Percentiles rank a stretch among this genome's conserved stretches.
These are phyloP conservation scores for Vanacampus margaritifer DNA, from an alignment of 2,113 vertebrate genomes.

Conservation along the genomic window DNA sequence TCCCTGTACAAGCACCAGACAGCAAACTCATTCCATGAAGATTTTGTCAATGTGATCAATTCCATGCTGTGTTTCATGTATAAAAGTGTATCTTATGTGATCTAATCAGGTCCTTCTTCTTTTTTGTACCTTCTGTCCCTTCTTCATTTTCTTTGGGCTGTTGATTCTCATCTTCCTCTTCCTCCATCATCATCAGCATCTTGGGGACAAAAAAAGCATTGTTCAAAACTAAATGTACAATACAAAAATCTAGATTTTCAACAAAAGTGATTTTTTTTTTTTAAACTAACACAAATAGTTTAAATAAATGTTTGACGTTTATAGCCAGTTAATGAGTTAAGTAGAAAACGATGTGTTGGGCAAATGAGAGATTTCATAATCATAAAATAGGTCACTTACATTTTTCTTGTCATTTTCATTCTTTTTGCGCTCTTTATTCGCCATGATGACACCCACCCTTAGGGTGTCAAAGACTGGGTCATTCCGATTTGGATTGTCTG, in stretches of 20 bases:
- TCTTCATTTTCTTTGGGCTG: constrained; percentile 79
- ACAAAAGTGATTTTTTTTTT: too few species aligned
- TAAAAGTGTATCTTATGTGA: neutral
- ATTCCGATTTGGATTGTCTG: constrained; percentile 77
- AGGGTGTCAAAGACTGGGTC: constrained; percentile 95
- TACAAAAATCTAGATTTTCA: too few species aligned
- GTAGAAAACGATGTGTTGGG: neutral
- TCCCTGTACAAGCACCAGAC: constrained; percentile 67
- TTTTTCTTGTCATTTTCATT: constrained; percentile 93
- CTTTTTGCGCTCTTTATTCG: constrained; percentile 97
- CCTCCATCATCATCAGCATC: constrained; percentile 90
- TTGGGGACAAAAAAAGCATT: constrained; percentile 14
- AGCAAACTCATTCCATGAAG: neutral
- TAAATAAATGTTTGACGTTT: too few species aligned
- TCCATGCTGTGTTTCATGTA: neutral
- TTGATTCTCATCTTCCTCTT: constrained; percentile 84
- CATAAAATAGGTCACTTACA: constrained; percentile 67
- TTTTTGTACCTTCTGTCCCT: constrained; percentile 76
- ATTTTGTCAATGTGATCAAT: neutral
- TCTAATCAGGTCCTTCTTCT: neutral
- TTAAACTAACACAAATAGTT: too few species aligned
- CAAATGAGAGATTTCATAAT: neutral
- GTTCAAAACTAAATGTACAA: too few species aligned
- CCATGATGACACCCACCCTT: constrained; percentile 92
- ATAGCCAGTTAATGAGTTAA: too few species aligned